Conservation (phyloP, 2,113 vertebrate species). For the Catagonus wagneri region DNA sequence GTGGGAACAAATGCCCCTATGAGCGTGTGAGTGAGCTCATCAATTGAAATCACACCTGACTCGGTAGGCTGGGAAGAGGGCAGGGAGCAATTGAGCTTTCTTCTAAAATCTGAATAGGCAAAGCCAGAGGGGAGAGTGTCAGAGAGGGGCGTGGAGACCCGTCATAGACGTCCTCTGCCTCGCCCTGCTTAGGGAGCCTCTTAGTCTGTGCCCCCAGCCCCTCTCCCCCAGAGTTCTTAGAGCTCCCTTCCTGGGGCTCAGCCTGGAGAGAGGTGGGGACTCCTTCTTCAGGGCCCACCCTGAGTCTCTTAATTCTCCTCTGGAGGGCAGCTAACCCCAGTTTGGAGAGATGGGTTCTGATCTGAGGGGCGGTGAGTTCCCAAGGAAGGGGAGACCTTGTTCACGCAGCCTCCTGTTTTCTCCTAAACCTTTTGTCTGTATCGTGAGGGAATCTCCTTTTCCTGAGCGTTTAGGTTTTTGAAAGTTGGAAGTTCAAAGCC, state of each 20-base stretch:
- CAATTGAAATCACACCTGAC: too few species aligned
- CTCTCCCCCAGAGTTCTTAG: too few species aligned
- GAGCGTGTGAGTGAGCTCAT: too few species aligned
- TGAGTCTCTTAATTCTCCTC: neutral
- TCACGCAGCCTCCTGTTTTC: neutral
- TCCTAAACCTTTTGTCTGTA: neutral
- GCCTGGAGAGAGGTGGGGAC: neutral
- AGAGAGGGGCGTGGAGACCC: too few species aligned
- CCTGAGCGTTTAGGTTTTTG: neutral
- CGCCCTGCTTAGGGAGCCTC: too few species aligned
- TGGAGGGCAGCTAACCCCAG: neutral
- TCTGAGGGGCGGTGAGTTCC: neutral
- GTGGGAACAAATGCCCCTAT: too few species aligned
- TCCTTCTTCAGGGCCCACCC: neutral
- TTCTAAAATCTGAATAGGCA: too few species aligned
- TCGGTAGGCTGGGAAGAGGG: too few species aligned
- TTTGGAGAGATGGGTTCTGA: neutral
- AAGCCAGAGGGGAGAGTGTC: too few species aligned
- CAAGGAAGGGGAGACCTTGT: neutral
- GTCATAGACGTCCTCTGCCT: too few species aligned
- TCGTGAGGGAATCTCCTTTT: neutral
- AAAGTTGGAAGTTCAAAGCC: neutral
- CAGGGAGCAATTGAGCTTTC: too few species aligned
- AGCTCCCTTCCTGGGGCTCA: neutral
- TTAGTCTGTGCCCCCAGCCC: too few species aligned